Conservation (phyloP, 1,140 invertebrate species). For the Apis cerana region DNA sequence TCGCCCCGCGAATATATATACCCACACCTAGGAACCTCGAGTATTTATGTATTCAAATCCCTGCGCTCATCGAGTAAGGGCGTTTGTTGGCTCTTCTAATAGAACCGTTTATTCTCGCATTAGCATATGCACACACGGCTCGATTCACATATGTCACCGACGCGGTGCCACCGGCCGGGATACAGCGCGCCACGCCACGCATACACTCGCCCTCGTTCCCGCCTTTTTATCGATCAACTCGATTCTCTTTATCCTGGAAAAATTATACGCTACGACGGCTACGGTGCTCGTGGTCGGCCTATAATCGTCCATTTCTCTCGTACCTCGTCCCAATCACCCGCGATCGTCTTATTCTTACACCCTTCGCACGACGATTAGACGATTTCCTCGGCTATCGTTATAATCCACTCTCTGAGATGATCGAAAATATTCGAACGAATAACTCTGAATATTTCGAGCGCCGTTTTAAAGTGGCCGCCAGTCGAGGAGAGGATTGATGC, state of each 20-base stretch:
- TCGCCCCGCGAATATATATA: slow-evolving; percentile 39
- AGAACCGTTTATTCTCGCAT: slow-evolving; percentile 78
- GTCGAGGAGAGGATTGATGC: slow-evolving; percentile 40
- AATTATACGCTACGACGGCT: background rate
- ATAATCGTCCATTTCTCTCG: too few species aligned
- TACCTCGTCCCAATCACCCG: too few species aligned
- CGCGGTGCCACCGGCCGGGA: slow-evolving; percentile 16
- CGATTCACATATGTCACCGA: slow-evolving; percentile 52
- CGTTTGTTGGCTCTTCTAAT: slow-evolving; percentile 79
- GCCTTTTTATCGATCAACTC: slow-evolving; percentile 27
- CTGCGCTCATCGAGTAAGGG: slow-evolving; percentile 75
- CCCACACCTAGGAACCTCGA: slow-evolving; percentile 67
- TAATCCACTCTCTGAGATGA: too few species aligned
- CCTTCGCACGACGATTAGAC: too few species aligned
- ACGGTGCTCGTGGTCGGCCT: too few species aligned
- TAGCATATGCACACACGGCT: slow-evolving; percentile 75
- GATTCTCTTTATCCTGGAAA: slow-evolving; percentile 16
- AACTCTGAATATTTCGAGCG: slow-evolving; percentile 39
- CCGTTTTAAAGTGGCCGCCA: slow-evolving; percentile 38
- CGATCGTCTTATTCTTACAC: too few species aligned
- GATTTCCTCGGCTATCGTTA: too few species aligned
- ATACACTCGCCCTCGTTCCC: slow-evolving; percentile 12
- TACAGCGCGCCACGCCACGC: slow-evolving; percentile 4
- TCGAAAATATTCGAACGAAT: slow-evolving; percentile 1
- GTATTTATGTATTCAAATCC: slow-evolving; percentile 80